These are phyloP conservation scores for Mermis nigrescens DNA, from an alignment of 2,888 invertebrate genomes.

Conservation along the genomic window DNA sequence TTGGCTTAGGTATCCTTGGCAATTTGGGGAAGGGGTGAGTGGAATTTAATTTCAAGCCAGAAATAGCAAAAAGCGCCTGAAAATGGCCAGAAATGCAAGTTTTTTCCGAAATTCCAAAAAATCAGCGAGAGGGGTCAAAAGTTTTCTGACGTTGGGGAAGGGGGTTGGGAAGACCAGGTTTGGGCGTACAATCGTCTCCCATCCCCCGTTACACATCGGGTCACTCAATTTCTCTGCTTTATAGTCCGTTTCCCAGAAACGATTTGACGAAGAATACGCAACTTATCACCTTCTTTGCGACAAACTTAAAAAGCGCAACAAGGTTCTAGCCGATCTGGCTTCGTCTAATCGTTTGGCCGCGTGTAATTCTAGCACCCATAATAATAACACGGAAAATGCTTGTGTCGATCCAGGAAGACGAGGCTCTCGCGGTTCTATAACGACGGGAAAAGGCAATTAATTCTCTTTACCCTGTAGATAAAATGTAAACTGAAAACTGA, in stretches of 20 bases:
- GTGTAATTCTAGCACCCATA: neutral
- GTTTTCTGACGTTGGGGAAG: too few relatives aligned
- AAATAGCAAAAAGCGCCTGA: too few relatives aligned
- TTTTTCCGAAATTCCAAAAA: too few relatives aligned
- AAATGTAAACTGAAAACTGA: too few relatives aligned
- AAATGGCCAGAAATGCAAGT: too few relatives aligned
- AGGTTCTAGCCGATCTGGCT: neutral
- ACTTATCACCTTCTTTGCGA: slow-evolving; percentile 13
- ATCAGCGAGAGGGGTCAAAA: too few relatives aligned
- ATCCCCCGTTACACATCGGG: neutral
- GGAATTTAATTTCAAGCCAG: too few relatives aligned
- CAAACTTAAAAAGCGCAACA: slow-evolving; percentile 8
- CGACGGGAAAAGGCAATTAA: slow-evolving; percentile 7
- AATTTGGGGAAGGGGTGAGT: too few relatives aligned
- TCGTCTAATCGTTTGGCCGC: neutral
- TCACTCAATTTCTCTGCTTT: neutral
- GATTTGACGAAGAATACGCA: slow-evolving; percentile 11
- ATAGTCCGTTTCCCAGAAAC: slow-evolving; percentile 9
- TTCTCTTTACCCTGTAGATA: too few relatives aligned
- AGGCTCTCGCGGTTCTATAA: slow-evolving; percentile 10
- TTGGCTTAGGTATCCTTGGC: too few relatives aligned
- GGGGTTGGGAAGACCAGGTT: too few relatives aligned
- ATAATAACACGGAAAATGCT: neutral
- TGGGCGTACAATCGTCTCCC: neutral
- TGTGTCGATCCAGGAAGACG: neutral